Evolutionary conservation across 2,888 invertebrate genomes (phyloP), one percentile per base, ranked within the genome.

Genomic region (Subacronicta megacephala): DNA sequence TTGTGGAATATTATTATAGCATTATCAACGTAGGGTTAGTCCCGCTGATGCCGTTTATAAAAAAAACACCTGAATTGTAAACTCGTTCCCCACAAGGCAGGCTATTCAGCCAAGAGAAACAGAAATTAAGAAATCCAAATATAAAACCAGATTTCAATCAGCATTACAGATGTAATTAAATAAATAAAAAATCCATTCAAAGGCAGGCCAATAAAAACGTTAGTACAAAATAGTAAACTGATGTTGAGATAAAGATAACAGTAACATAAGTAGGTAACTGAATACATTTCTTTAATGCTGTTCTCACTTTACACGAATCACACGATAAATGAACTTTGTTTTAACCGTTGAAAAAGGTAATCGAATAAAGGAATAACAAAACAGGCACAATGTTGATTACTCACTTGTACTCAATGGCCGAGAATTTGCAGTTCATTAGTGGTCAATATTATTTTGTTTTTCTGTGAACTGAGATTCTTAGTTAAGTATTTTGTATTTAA

Each of bases 211-310:
- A 84, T 80, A 80, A 81, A 84, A 85, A 84, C 79, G 80, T 82
- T 82, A 72, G 62, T 83, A 84, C 81, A 81, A 80, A 86, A 86
- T 81, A 77, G 80, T 76, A 69, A 65, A 72, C 61, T 60, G 69
- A 76, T 72, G 77, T 81, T 62, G 66, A 65, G 73, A 78, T 80
- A 80, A 74, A 83, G 80, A 84, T 83, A 87, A 87, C 85, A 82
- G 80, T 75, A 81, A 81, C 57, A 55, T 71, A 75, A 80, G 77
- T 75, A 76, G 62, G 89, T 82, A 88, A 89, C 82, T 71, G 53
- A 81, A 89, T 76, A 81, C 82, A 72, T 69, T 64, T 64, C 80
- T 84, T 87, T 87, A 80, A 89, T 85, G 78, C 65, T 67, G 44
- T 64, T 72, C 62, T 81, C 62, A 55, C 43, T 70, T 76, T 64